phyloP scores from a whole-genome alignment of 2,888 invertebrate species.

The Eudasyphora cyanicolor region DNA sequence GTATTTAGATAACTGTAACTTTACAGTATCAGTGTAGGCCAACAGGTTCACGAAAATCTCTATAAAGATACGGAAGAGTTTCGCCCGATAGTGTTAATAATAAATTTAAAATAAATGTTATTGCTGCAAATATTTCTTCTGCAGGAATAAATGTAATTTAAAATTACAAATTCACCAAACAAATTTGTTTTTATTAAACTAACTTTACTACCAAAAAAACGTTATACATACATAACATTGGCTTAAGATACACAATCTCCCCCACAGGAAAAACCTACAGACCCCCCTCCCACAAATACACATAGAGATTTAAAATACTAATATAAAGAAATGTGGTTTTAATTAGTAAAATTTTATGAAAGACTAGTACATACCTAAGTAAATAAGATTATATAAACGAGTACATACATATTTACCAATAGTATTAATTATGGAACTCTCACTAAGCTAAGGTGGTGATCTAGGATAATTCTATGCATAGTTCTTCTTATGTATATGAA shows the following conservation, averaged over 20 bases:
- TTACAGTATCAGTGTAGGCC: too few relatives aligned
- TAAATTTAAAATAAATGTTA: background rate
- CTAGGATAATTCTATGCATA: slow-evolving; percentile 41
- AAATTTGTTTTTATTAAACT: slow-evolving; percentile 5
- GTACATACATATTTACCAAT: slow-evolving; percentile 17
- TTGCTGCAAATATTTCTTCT: background rate
- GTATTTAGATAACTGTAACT: too few relatives aligned
- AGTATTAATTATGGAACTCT: slow-evolving; percentile 42
- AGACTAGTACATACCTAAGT: background rate
- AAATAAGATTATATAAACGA: background rate
- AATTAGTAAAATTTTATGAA: slow-evolving; percentile 30
- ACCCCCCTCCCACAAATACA: background rate
- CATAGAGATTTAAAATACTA: background rate
- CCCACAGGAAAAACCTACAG: background rate
- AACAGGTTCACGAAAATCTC: too few relatives aligned
- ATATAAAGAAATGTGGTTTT: slow-evolving; percentile 27
- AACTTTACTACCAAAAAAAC: too few relatives aligned
- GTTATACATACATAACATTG: background rate
- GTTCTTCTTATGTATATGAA: too few relatives aligned
- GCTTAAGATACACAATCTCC: background rate
- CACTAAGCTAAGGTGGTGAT: slow-evolving; percentile 63
- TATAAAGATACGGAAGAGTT: too few relatives aligned
- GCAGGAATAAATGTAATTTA: background rate
- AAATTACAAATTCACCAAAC: background rate
- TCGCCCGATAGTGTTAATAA: too few relatives aligned